Base-by-base conservation (phyloP, 2,888 invertebrate species). In the Coelopa pilipes region DNA sequence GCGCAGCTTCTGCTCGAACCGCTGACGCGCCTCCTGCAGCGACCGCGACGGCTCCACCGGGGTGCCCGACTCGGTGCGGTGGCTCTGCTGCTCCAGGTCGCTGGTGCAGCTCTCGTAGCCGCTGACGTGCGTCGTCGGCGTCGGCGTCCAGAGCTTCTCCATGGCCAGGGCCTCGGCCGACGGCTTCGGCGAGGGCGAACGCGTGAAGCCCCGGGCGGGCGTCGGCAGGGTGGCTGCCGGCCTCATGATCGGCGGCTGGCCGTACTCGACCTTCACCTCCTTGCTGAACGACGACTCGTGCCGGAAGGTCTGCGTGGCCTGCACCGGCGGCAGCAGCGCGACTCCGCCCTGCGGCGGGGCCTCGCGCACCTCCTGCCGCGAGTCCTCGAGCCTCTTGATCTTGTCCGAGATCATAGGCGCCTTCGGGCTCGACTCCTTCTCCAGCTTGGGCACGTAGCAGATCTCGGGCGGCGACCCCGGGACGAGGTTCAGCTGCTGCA, bases 391-490 rank as follows among this genome's bases (percentile, higher is more conserved):
- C 77, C 89, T 89, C 80, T 90, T 91, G 1, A 91, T 90, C 80
- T 90, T 90, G 34, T 90, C 88, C n/a, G 89, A 88, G 47, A 92
- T 88, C 62, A 90, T 89, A 65, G 90, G 90, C 72, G 88, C 87
- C 46, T 76, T 77, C 4, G 68, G 75, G 10, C 68, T 19, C 78
- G 88, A 81, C 34, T 34, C 34, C 83, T 87, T 78, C 80, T 88
- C 79, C 75, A 80, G 80, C 81, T 90, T 90, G 0, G 92, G 90
- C 68, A 90, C 89, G 78, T 89, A 92, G 55, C 91, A 91, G 65
- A 92, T 91, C 86, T 92, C 91, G 50, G 93, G 92, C 12, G 93
- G 92, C n/a, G 92, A 91, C 79, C 92, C 93, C 0, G 92, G 92
- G 72, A 90, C 88, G 2, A 93, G 83, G 81, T 89, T 89, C 66